These are phyloP conservation scores for Semnornis frantzii DNA, from an alignment of 2,113 vertebrate species.

Conservation along the genomic window DNA sequence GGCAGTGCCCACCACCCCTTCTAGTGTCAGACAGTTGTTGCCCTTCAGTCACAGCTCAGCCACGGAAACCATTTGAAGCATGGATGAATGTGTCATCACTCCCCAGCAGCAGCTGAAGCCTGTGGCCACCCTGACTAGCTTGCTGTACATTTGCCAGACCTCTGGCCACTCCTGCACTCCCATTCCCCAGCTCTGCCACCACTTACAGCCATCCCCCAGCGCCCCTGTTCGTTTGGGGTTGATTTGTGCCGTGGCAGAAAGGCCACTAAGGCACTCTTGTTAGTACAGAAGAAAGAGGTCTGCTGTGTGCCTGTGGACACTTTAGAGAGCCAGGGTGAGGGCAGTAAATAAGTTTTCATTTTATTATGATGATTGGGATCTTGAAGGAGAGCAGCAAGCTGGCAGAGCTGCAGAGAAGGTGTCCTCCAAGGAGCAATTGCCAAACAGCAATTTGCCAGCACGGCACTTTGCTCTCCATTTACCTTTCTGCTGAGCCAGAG, in stretches of 20 bases:
- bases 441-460: background rate
- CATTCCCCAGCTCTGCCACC: background rate
- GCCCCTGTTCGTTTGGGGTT: background rate
- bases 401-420: conserved; percentile 14
- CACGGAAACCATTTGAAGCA: background rate
- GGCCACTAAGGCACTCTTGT: background rate
- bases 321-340: background rate
- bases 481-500: background rate
- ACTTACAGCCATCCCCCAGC: background rate
- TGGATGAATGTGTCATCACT: fast-evolving
- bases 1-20: background rate
- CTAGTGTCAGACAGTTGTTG: background rate
- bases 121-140: background rate
- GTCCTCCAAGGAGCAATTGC: conserved; percentile 43
- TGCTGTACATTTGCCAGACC: background rate
- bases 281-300: background rate
- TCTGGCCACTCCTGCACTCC: too few species aligned
- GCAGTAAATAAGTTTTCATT: conserved; percentile 50
- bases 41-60: background rate
- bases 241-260: background rate
- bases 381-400: background rate
- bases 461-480: background rate
- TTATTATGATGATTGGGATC: conserved; percentile 7
- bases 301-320: background rate
- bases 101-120: background rate